Conservation (phyloP, 1,140 invertebrate genomes). For the Thrips palmi region DNA sequence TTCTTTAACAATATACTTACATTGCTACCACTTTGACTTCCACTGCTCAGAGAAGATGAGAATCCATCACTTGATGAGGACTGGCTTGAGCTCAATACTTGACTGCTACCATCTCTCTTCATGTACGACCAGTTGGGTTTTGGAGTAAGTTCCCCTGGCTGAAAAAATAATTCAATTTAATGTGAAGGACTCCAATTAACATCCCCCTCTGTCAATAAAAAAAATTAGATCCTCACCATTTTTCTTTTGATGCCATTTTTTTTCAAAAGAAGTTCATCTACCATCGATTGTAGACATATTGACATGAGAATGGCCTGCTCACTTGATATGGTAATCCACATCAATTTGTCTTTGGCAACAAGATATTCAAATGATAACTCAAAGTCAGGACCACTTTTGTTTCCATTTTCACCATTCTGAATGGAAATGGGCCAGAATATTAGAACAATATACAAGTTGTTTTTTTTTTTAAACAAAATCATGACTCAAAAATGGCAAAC, state of each 20-base stretch:
- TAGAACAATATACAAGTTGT: slow-evolving; percentile 1
- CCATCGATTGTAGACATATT: slow-evolving; percentile 83
- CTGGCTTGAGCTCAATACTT: slow-evolving; percentile 17
- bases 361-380: slow-evolving; percentile 94
- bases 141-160: slow-evolving; percentile 16
- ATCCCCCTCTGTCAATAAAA: slow-evolving; percentile 12
- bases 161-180: slow-evolving; percentile 17
- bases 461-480: slow-evolving; percentile 1
- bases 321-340: slow-evolving; percentile 82
- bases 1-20: too few relatives aligned
- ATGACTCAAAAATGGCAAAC: slow-evolving; percentile 16
- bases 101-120: slow-evolving; percentile 32
- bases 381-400: slow-evolving; percentile 22
- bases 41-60: too few relatives aligned
- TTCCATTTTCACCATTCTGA: slow-evolving; percentile 10
- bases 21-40: too few relatives aligned
- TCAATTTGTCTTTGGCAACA: slow-evolving; percentile 73
- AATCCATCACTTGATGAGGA: slow-evolving; percentile 13
- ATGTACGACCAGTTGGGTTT: too few relatives aligned
- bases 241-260: slow-evolving; percentile 34
- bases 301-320: slow-evolving; percentile 89
- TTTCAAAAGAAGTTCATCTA: slow-evolving; percentile 79
- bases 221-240: slow-evolving; percentile 20
- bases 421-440: slow-evolving; percentile 8
- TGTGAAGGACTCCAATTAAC: slow-evolving; percentile 15